These are phyloP conservation scores for Cnemophilus loriae DNA, from an alignment of 2,113 vertebrate genomes.

Conservation along the genomic window DNA sequence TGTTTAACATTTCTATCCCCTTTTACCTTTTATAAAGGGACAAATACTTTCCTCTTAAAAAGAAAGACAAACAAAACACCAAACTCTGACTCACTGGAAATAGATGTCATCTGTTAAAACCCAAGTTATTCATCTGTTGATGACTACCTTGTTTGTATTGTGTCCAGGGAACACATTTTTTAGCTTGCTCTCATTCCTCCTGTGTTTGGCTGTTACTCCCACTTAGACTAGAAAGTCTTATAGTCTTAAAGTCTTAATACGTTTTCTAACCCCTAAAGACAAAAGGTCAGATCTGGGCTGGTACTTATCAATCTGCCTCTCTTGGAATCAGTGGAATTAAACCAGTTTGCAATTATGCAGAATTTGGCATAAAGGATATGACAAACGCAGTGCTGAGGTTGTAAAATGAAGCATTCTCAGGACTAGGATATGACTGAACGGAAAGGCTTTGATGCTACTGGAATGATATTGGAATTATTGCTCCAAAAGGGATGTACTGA, in stretches of 20 bases:
- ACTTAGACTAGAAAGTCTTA: background rate
- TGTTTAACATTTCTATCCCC: background rate
- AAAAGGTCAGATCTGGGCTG: background rate
- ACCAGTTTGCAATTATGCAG: background rate
- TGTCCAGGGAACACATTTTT: background rate
- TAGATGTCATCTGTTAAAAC: background rate
- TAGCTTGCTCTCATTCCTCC: background rate
- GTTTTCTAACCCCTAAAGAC: background rate
- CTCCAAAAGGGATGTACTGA: background rate
- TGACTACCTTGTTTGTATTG: background rate
- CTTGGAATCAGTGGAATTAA: background rate
- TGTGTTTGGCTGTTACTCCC: background rate
- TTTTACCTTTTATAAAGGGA: background rate
- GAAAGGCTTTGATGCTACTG: background rate
- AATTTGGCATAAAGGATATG: background rate
- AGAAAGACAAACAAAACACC: background rate
- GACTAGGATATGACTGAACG: background rate
- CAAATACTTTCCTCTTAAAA: background rate
- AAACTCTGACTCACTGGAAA: background rate
- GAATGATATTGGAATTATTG: background rate
- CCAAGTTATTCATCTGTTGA: background rate
- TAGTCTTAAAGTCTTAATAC: background rate
- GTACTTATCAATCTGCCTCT: background rate
- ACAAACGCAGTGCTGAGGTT: rapidly evolving
- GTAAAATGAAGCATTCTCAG: background rate